phyloP scores from a whole-genome alignment of 2,797 vertebrate species.

The Sebastes cheni region DNA sequence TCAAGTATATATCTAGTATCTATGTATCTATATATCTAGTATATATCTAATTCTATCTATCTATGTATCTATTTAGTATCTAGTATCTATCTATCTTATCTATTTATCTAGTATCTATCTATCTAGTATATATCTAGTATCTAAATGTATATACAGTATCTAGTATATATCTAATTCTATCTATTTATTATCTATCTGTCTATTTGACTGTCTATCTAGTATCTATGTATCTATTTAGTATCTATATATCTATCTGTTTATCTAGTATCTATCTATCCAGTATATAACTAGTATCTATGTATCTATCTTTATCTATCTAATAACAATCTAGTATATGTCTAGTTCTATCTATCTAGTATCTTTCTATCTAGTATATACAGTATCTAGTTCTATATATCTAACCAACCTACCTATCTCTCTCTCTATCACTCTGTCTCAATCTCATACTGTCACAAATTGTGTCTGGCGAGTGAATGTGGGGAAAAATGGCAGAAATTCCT shows the following conservation, averaged over 20 bases:
- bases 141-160: too few relatives aligned
- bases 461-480: not conserved
- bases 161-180: too few relatives aligned
- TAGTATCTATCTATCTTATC: not conserved
- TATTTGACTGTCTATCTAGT: too few relatives aligned
- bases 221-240: too few relatives aligned
- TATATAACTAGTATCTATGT: too few relatives aligned
- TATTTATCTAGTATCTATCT: not conserved
- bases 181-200: too few relatives aligned
- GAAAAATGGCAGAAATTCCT: not conserved
- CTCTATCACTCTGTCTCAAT: not conserved
- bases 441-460: not conserved
- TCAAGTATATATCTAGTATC: too few relatives aligned
- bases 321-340: too few relatives aligned
- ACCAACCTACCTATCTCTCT: not conserved
- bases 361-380: not conserved
- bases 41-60: not conserved
- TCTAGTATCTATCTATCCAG: not conserved
- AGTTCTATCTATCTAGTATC: not conserved
- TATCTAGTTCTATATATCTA: not conserved
- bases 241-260: not conserved
- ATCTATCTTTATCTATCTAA: too few relatives aligned
- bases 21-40: too few relatives aligned
- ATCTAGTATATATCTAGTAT: not conserved
- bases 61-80: not conserved